Evolutionary conservation across 2,113 vertebrate species (phyloP).

Genomic region (Sturnira hondurensis): DNA sequence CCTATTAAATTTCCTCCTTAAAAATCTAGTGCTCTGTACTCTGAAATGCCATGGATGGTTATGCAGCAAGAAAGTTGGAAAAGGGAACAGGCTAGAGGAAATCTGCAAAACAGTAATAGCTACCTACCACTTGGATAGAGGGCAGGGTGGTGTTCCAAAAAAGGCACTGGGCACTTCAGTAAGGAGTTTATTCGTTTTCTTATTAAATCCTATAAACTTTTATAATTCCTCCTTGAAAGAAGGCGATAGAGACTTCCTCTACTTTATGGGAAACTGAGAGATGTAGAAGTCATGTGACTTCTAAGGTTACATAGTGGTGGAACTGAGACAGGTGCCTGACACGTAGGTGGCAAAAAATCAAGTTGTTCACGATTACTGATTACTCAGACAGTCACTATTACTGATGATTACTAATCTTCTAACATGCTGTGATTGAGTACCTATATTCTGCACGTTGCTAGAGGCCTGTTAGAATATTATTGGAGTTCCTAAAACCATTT

Average conservation of each 20-base stretch:
- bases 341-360: neutral
- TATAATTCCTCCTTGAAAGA: neutral
- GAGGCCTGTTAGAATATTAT: neutral
- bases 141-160: neutral
- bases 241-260: neutral
- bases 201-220: neutral
- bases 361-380: neutral
- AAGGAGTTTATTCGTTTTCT: neutral
- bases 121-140: neutral
- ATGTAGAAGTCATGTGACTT: neutral
- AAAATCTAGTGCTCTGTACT: constrained; percentile 23
- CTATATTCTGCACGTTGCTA: neutral
- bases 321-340: neutral
- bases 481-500: neutral
- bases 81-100: neutral
- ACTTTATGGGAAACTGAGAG: neutral
- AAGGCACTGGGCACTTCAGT: neutral
- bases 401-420: neutral
- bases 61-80: neutral
- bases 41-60: neutral
- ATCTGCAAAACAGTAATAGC: neutral
- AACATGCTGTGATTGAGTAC: neutral
- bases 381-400: neutral
- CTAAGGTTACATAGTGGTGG: neutral
- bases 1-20: constrained; percentile 73